Base-by-base conservation (phyloP, 2,113 vertebrate species). In the Brachirus orientalis region DNA sequence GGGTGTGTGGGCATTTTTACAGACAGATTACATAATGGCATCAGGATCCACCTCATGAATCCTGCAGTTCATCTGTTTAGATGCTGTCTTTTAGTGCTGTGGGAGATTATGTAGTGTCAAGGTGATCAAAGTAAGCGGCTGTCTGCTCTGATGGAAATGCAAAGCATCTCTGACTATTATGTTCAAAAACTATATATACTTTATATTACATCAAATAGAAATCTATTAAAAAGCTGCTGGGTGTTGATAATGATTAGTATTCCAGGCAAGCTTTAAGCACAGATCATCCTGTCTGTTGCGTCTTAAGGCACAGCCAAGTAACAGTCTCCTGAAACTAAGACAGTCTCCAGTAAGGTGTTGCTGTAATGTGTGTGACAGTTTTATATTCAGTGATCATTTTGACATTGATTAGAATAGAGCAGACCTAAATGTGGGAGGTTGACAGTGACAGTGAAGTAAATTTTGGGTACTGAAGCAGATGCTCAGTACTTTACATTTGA, bases 401-500 rank as follows among this genome's bases (percentile, higher is more conserved):
- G 14, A 37, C 46, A 55, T 75, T 69, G 59, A 77, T 69, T 56
- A 10, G 45, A 57, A 14, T 7, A n/a, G 18, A 51, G 13, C 51
- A 18, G 67, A 72, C 22, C 6, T 62, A 37, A 60, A 46, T 35
- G 60, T 65, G 20, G 48, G 16, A 14, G 45, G 73, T 17, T 28
- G 28, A 28, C 40, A 10, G 10, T 57, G 80, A 72, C 48, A 59
- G 59, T 16, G 61, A 6, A 52, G 22, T 41, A 46, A 73, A 36
- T 48, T 72, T 51, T 28, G 22, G 46, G 28, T 33, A 51, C 61
- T 69, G 58, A 80, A 62, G 45, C 41, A 36, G 80, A 75, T 58
- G 56, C 72, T 79, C 80, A 35, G 82, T 69, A 68, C 45, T 84
- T 77, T 80, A 51, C 59, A 40, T 46, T 65, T 75, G 73, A 84